Percentiles rank a stretch among this genome's conserved stretches.
phyloP scores from a whole-genome alignment of 2,888 invertebrate species.

The Apamea epomidion region DNA sequence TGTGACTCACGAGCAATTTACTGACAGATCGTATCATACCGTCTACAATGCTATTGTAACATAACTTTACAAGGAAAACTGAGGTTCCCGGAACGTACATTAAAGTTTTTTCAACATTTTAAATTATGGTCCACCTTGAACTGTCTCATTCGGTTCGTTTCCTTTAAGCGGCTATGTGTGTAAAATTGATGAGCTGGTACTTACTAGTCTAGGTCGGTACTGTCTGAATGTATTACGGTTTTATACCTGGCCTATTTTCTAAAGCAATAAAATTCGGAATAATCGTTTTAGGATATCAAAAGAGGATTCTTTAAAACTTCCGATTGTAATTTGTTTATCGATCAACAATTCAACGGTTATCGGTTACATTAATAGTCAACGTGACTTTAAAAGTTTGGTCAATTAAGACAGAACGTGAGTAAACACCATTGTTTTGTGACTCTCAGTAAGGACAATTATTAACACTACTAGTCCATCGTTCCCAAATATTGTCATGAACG shows the following conservation, averaged over 20 bases:
- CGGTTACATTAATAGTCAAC: too few relatives aligned
- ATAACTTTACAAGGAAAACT: slow-evolving; percentile 51
- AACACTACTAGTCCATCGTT: too few relatives aligned
- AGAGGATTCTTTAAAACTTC: too few relatives aligned
- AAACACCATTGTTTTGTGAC: not conserved
- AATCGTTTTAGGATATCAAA: not conserved
- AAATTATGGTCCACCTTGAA: slow-evolving; percentile 20
- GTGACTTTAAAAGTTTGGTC: too few relatives aligned
- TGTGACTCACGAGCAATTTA: slow-evolving; percentile 20
- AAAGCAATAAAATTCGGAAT: not conserved
- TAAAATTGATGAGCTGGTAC: not conserved
- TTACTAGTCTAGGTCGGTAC: not conserved
- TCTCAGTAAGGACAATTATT: not conserved
- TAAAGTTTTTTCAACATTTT: slow-evolving; percentile 4
- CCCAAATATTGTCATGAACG: too few relatives aligned
- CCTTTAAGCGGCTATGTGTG: not conserved
- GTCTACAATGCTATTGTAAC: slow-evolving; percentile 4
- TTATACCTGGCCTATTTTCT: not conserved
- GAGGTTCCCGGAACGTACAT: slow-evolving; percentile 23
- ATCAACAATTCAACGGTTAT: too few relatives aligned
- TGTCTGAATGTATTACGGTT: not conserved
- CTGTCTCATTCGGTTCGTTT: not conserved
- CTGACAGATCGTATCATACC: slow-evolving; percentile 31
- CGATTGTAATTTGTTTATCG: too few relatives aligned
- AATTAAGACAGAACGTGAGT: too few relatives aligned